phyloP scores from a whole-genome alignment of 2,797 vertebrate genomes.

The Girardinus metallicus region DNA sequence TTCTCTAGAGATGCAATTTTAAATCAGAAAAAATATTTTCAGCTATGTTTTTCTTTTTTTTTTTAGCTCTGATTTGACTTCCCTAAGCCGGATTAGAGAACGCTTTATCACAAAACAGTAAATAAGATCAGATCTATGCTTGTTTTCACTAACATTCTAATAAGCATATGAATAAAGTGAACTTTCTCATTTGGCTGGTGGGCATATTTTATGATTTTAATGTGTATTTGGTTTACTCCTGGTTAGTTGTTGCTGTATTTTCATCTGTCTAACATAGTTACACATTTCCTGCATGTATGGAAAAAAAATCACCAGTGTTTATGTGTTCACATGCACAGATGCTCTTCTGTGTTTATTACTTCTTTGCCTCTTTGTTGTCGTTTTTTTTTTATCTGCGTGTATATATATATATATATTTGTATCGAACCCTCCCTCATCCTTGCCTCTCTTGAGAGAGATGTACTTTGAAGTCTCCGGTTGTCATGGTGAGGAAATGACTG shows the following conservation, averaged over 20 bases:
- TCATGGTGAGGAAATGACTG: slow-evolving; percentile 55
- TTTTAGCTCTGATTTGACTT: not conserved
- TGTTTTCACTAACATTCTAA: not conserved
- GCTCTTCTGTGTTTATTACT: not conserved
- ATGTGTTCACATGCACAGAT: not conserved
- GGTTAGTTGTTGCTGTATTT: not conserved
- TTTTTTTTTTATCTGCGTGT: not conserved
- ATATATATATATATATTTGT: slow-evolving; percentile 14
- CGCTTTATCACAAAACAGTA: not conserved
- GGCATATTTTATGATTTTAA: not conserved
- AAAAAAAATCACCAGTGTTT: not conserved
- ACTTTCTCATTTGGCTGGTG: not conserved
- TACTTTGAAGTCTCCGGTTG: slow-evolving; percentile 45
- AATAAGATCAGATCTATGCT: not conserved
- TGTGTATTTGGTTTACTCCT: not conserved
- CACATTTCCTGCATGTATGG: not conserved
- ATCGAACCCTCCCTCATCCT: slow-evolving; percentile 25
- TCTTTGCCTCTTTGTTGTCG: not conserved
- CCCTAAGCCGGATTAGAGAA: not conserved
- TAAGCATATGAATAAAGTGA: not conserved
- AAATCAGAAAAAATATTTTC: not conserved
- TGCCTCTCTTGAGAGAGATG: slow-evolving; percentile 25
- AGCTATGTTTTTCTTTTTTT: not conserved
- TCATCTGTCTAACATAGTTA: not conserved
- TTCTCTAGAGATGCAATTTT: not conserved